These are phyloP conservation scores for Eurosta solidaginis DNA, from an alignment of 1,140 invertebrate genomes.

Conservation along the genomic window DNA sequence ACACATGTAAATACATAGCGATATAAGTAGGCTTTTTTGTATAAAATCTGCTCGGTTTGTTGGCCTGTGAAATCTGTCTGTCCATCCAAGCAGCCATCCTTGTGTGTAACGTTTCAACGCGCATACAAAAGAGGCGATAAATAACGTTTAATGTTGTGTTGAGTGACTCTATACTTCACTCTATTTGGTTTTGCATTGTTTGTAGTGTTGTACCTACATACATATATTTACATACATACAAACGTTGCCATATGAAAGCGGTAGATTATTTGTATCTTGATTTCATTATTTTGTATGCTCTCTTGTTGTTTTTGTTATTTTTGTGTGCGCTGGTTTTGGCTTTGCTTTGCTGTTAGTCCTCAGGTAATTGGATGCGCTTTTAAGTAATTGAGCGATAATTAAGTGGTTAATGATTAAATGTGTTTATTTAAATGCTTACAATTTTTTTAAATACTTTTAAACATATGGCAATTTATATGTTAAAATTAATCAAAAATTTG, in stretches of 20 bases:
- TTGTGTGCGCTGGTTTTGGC: background rate
- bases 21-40: background rate
- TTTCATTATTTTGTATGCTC: background rate
- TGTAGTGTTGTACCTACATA: slow-evolving; percentile 20
- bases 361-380: slow-evolving; percentile 24
- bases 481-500: background rate
- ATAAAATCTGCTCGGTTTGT: slow-evolving; percentile 19
- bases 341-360: background rate
- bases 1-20: background rate
- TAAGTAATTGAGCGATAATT: slow-evolving; percentile 28
- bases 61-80: background rate
- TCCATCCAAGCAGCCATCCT: too few relatives aligned
- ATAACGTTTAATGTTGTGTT: slow-evolving; percentile 28
- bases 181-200: slow-evolving; percentile 8
- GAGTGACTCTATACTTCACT: background rate
- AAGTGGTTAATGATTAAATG: slow-evolving; percentile 20
- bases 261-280: slow-evolving; percentile 24
- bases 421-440: background rate
- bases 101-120: background rate
- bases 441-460: background rate
- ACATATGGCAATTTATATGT: too few relatives aligned
- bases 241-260: too few relatives aligned
- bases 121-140: slow-evolving; percentile 27
- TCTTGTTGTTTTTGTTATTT: background rate
- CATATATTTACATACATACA: too few relatives aligned